Conservation (phyloP, 2,797 vertebrate genomes). For the Phalloptychus januarius region DNA sequence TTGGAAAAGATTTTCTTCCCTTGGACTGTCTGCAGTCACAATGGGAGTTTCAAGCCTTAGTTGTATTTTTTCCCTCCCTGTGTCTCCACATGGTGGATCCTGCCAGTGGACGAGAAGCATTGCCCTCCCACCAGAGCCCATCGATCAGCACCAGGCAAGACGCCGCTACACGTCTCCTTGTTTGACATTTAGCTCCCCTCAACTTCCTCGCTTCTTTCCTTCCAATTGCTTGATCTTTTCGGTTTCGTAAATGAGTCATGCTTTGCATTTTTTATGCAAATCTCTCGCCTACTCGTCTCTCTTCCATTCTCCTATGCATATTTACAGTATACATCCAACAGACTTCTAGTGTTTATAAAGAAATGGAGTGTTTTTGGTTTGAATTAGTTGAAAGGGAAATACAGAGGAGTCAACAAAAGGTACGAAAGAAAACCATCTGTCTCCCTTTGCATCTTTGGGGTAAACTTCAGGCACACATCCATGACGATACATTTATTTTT, state of each 20-base stretch:
- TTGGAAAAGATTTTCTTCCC: slow-evolving; percentile 1
- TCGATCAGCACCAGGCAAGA: slow-evolving; percentile 56
- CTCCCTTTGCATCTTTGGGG: not conserved
- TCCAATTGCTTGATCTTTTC: slow-evolving; percentile 28
- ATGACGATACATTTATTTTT: not conserved
- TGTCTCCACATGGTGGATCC: slow-evolving; percentile 41
- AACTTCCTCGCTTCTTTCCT: slow-evolving; percentile 40
- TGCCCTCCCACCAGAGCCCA: slow-evolving; percentile 60
- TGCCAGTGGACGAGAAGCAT: slow-evolving; percentile 39
- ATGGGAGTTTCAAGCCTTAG: slow-evolving; percentile 7
- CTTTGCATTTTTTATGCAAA: slow-evolving; percentile 21
- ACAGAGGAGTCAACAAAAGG: not conserved
- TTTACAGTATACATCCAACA: not conserved
- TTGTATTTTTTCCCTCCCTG: slow-evolving; percentile 3
- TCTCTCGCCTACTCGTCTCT: not conserved
- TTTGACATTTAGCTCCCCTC: slow-evolving; percentile 63
- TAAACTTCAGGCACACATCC: not conserved
- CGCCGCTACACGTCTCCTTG: slow-evolving; percentile 39
- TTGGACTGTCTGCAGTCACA: slow-evolving; percentile 7
- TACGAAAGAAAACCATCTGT: not conserved
- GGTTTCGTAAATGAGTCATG: slow-evolving; percentile 25
- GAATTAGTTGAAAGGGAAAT: not conserved
- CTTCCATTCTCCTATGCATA: not conserved
- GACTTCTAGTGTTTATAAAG: not conserved
- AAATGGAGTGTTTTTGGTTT: slow-evolving; percentile 1